Conservation (phyloP, 2,797 vertebrate genomes). For the Poeciliopsis paucimaculata region DNA sequence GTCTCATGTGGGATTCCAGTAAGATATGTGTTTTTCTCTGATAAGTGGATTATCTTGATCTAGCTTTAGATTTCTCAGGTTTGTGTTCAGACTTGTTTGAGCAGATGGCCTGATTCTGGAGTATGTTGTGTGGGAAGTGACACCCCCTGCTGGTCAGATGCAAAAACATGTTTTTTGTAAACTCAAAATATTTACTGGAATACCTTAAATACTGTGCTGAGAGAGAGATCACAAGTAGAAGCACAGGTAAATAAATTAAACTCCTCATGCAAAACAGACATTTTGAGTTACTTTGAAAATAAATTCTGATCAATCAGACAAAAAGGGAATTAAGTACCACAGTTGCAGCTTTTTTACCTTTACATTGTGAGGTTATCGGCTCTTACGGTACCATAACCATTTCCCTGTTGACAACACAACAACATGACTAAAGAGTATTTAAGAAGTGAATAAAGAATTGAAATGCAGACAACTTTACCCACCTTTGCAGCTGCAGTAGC, state of each 20-base stretch:
- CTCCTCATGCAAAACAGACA: neutral
- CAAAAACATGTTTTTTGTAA: neutral
- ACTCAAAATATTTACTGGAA: neutral
- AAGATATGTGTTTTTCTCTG: neutral
- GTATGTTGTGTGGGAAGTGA: neutral
- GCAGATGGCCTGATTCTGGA: neutral
- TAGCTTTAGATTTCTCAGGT: neutral
- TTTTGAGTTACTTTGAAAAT: neutral
- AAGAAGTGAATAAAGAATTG: neutral
- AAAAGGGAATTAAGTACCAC: neutral
- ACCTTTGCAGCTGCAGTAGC: too few relatives aligned
- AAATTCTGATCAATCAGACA: neutral
- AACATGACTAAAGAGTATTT: neutral
- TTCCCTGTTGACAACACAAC: neutral
- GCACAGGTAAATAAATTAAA: neutral
- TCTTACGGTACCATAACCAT: neutral
- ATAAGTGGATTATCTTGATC: conserved; percentile 24
- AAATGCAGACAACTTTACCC: neutral
- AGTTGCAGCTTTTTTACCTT: neutral
- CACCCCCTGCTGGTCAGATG: conserved; percentile 8
- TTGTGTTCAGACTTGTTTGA: conserved; percentile 8
- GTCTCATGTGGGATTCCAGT: neutral
- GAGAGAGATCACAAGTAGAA: neutral
- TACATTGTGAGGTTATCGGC: neutral
- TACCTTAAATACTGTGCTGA: neutral